Conservation (phyloP, 2,797 vertebrate genomes). For the Chaunax sp. region DNA sequence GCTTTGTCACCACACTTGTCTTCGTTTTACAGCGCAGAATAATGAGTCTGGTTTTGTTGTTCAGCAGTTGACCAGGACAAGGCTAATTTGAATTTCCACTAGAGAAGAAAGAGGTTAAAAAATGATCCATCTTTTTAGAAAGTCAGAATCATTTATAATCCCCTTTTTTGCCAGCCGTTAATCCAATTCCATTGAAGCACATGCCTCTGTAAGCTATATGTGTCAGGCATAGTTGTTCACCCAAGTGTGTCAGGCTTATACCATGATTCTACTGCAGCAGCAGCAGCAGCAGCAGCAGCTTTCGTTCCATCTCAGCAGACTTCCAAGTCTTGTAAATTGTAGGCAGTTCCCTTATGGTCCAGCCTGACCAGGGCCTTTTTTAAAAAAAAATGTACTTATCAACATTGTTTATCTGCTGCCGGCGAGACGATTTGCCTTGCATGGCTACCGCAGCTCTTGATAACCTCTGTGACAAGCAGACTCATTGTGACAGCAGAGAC, state of each 20-base stretch:
- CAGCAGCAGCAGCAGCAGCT: slow-evolving; percentile 19
- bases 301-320: slow-evolving; percentile 51
- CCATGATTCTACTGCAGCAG: slow-evolving; percentile 56
- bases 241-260: slow-evolving; percentile 68
- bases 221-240: slow-evolving; percentile 63
- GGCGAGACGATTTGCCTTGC: slow-evolving; percentile 48
- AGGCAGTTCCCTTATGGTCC: slow-evolving; percentile 29
- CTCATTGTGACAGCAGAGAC: slow-evolving; percentile 46
- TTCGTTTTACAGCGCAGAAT: slow-evolving; percentile 19
- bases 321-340: slow-evolving; percentile 49
- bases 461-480: slow-evolving; percentile 58
- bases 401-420: slow-evolving; percentile 52
- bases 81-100: slow-evolving; percentile 49
- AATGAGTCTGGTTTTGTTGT: slow-evolving; percentile 12
- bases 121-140: slow-evolving; percentile 73
- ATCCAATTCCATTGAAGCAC: slow-evolving; percentile 74
- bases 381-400: slow-evolving; percentile 59
- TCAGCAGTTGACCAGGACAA: slow-evolving; percentile 11
- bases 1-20: not conserved
- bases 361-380: slow-evolving; percentile 17
- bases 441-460: slow-evolving; percentile 52
- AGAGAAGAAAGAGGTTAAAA: slow-evolving; percentile 56
- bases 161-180: slow-evolving; percentile 62
- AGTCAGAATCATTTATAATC: slow-evolving; percentile 73
- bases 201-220: slow-evolving; percentile 63